A percentile compares a stretch with the other conserved stretches of the same genome.
These are phyloP conservation scores for Nephrotoma appendiculata DNA, from an alignment of 2,888 invertebrate species.

Conservation along the genomic window DNA sequence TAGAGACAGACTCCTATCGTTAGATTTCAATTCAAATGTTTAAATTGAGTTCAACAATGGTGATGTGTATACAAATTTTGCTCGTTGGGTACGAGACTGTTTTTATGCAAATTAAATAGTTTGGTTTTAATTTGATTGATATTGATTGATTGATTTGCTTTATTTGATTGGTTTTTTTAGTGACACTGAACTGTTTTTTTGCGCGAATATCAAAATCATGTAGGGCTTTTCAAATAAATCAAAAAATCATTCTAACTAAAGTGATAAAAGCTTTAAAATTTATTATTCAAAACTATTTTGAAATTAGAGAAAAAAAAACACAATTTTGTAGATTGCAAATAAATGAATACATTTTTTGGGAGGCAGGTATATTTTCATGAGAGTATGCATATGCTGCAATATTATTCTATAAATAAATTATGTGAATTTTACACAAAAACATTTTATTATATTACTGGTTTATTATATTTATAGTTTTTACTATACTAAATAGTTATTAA, in stretches of 20 bases:
- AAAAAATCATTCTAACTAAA: background rate
- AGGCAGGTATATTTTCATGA: background rate
- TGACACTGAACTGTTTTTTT: background rate
- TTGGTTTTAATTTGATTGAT: background rate
- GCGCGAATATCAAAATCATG: background rate
- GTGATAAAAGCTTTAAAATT: background rate
- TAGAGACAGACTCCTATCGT: background rate
- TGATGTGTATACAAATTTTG: background rate
- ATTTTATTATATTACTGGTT: background rate
- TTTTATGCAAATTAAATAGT: background rate
- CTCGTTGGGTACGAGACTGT: background rate
- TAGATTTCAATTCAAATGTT: background rate
- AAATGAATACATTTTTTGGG: background rate
- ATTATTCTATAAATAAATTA: background rate
- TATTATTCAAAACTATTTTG: background rate
- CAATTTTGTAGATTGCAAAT: background rate
- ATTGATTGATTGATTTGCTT: background rate
- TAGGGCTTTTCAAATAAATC: background rate
- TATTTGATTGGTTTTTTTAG: background rate
- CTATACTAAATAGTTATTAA: background rate
- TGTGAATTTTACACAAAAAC: background rate
- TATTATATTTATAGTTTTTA: background rate
- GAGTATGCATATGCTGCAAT: background rate
- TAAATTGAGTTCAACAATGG: background rate
- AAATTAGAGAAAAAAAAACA: too few species aligned